phyloP scores from a whole-genome alignment of 2,888 invertebrate genomes.

The Drosophila fungiperda region DNA sequence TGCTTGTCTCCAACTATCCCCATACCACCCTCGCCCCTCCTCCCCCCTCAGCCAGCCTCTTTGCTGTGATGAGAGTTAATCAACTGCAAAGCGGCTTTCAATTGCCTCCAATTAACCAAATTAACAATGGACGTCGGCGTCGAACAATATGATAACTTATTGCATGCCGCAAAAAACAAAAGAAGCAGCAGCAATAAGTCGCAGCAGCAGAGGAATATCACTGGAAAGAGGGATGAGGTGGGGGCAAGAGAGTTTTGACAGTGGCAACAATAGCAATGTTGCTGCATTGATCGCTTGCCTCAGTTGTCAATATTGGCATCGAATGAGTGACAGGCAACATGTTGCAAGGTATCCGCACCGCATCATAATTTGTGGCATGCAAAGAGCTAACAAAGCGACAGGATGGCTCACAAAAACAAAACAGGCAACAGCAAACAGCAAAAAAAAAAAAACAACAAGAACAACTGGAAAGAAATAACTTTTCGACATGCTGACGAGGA shows the following conservation, averaged over 20 bases:
- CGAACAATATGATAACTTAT: slow-evolving; percentile 59
- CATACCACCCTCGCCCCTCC: not conserved
- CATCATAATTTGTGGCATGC: slow-evolving; percentile 79
- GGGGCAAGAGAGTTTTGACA: not conserved
- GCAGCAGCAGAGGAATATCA: slow-evolving; percentile 17
- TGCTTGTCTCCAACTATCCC: slow-evolving; percentile 18
- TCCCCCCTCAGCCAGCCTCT: not conserved
- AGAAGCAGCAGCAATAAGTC: not conserved
- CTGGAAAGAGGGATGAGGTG: not conserved
- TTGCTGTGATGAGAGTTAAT: slow-evolving; percentile 64
- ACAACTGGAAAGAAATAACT: slow-evolving; percentile 21
- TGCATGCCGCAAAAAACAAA: slow-evolving; percentile 16
- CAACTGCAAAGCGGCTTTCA: slow-evolving; percentile 80
- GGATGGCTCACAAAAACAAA: slow-evolving; percentile 41
- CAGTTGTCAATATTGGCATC: slow-evolving; percentile 38
- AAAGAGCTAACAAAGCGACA: slow-evolving; percentile 78
- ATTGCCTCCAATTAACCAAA: slow-evolving; percentile 80
- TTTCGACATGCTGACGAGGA: slow-evolving; percentile 75
- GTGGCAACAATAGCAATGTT: slow-evolving; percentile 29
- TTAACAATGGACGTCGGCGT: slow-evolving; percentile 68
- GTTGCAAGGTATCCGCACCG: slow-evolving; percentile 15
- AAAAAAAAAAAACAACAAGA: slow-evolving; percentile 2
- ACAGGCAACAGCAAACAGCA: slow-evolving; percentile 5
- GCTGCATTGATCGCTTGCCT: slow-evolving; percentile 34
- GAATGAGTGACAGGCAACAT: slow-evolving; percentile 41